phyloP scores from a whole-genome alignment of 2,113 vertebrate genomes.

The Muscicapa adusta region DNA sequence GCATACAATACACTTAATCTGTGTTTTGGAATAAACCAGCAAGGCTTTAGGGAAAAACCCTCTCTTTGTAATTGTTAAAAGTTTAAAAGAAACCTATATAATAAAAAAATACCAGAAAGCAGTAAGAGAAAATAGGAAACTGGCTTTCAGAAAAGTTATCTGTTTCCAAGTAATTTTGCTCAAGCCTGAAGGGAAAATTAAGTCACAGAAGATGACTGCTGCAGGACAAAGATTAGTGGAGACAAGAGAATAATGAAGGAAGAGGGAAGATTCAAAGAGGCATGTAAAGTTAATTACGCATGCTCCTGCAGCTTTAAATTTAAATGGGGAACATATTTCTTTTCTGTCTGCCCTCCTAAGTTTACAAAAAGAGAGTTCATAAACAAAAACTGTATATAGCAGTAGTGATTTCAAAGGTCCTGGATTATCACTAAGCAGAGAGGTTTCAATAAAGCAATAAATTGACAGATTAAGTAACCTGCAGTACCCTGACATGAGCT shows the following conservation, averaged over 20 bases:
- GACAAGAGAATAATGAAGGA: conserved; percentile 2
- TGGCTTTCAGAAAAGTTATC: neutral
- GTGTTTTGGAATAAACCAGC: neutral
- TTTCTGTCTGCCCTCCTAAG: neutral
- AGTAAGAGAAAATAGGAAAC: neutral
- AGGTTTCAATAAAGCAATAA: neutral
- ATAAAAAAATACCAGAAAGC: neutral
- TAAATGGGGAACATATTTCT: neutral
- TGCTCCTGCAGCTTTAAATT: neutral
- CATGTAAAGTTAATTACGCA: conserved; percentile 9
- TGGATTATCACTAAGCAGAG: neutral
- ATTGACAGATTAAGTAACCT: neutral
- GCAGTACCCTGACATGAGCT: neutral
- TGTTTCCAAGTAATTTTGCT: neutral
- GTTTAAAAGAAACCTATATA: neutral
- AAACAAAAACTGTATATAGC: neutral
- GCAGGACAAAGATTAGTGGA: neutral
- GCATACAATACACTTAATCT: neutral
- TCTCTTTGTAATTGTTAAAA: neutral
- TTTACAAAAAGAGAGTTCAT: neutral
- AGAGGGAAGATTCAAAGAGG: neutral
- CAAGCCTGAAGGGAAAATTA: conserved; percentile 15
- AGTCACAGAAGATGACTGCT: neutral
- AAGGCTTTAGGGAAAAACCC: neutral
- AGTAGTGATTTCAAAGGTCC: neutral